Conservation (phyloP, 2,113 vertebrate species). For the Cheilinus undulatus region DNA sequence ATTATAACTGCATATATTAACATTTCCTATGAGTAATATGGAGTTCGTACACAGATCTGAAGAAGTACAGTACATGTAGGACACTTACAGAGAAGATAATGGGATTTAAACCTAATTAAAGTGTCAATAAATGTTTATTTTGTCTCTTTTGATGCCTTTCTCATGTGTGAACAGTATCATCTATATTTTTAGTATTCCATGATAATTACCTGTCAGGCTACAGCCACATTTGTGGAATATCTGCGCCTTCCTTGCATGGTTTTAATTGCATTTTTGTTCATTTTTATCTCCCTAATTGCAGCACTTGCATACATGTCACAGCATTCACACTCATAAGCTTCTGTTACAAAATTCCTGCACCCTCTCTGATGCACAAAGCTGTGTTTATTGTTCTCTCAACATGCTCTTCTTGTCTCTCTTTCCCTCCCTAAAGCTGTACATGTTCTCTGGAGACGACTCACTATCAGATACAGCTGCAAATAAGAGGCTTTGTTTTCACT, state of each 20-base stretch:
- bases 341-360: conserved; percentile 2
- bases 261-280: conserved; percentile 17
- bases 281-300: conserved; percentile 22
- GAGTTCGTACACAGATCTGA: conserved; percentile 5
- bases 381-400: conserved; percentile 31
- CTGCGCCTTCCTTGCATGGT: neutral
- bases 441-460: conserved; percentile 30
- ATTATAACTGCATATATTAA: conserved; percentile 55
- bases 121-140: conserved; percentile 18
- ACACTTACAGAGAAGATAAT: conserved; percentile 17
- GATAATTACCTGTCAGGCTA: conserved; percentile 18
- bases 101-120: conserved; percentile 30
- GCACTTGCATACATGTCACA: conserved; percentile 5
- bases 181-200: conserved; percentile 5
- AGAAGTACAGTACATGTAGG: conserved; percentile 13
- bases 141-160: conserved; percentile 5
- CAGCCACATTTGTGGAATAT: conserved; percentile 3
- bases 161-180: neutral
- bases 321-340: neutral
- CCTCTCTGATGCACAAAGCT: conserved; percentile 14
- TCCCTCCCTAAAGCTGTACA: conserved; percentile 12
- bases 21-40: conserved; percentile 31
- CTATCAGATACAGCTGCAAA: conserved; percentile 30
- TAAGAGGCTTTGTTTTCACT: conserved; percentile 43
- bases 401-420: conserved; percentile 10